A percentile compares a stretch with the other conserved stretches of the same genome.
Conservation (phyloP, 2,113 vertebrate genomes). For the Campylorhamphus procurvoides region DNA sequence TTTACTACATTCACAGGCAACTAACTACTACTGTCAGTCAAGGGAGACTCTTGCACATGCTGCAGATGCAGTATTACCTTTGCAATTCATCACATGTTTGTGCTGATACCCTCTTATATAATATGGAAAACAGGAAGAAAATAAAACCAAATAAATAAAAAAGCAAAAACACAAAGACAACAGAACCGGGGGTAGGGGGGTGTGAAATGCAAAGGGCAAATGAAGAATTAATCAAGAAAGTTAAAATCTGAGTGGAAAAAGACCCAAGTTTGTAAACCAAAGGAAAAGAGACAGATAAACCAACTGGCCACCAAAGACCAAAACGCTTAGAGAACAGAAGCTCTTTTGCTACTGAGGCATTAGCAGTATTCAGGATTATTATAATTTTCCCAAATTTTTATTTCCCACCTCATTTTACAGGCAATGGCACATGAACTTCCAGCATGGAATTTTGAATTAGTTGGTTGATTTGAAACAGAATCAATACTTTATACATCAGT, state of each 20-base stretch:
- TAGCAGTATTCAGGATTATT: neutral
- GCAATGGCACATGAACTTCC: neutral
- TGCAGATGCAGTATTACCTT: neutral
- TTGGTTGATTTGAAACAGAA: neutral
- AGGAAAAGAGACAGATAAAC: neutral
- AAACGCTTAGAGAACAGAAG: neutral
- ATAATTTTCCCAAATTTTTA: neutral
- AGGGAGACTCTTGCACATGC: neutral
- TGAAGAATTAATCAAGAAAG: neutral
- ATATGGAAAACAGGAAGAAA: neutral
- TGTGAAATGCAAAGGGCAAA: neutral
- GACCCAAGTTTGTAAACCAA: neutral
- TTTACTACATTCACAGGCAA: neutral
- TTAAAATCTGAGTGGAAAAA: neutral
- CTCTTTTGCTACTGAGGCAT: neutral
- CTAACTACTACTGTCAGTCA: neutral
- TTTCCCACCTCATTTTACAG: neutral
- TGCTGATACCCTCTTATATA: neutral
- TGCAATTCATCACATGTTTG: neutral
- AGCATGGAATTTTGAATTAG: neutral
- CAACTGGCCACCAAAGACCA: neutral
- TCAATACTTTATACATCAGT: neutral
- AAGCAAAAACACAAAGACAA: neutral
- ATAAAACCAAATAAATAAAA: neutral
- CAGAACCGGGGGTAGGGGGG: accelerated